Evolutionary conservation across 2,888 invertebrate genomes (phyloP).

Genomic region (Sarcophaga caerulescens): DNA sequence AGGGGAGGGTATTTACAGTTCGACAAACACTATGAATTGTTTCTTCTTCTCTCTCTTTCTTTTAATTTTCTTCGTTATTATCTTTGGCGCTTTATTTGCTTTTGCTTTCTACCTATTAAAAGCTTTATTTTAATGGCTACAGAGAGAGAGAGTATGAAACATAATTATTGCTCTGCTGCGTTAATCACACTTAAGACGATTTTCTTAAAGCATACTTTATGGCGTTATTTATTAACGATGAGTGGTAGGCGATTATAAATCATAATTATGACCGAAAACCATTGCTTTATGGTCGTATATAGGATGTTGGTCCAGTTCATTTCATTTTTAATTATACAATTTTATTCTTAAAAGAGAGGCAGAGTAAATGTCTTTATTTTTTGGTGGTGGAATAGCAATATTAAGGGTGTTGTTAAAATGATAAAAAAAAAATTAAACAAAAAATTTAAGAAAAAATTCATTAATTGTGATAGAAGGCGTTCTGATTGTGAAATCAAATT

Average conservation of each 20-base stretch:
- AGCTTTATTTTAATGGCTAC: neutral
- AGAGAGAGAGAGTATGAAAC: neutral
- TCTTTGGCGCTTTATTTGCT: neutral
- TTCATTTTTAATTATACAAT: neutral
- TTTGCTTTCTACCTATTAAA: slow-evolving; percentile 7
- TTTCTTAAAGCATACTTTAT: slow-evolving; percentile 54
- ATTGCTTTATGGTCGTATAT: neutral
- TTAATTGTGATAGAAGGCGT: no score
- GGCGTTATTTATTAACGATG: slow-evolving; percentile 29
- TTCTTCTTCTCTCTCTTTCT: neutral
- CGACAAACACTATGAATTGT: neutral
- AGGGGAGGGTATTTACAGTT: no score
- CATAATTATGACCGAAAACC: slow-evolving; percentile 14
- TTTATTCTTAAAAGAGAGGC: no score
- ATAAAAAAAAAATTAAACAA: no score
- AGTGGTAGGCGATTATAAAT: slow-evolving; percentile 31
- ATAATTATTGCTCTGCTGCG: neutral
- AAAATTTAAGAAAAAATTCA: no score
- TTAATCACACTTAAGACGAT: slow-evolving; percentile 27
- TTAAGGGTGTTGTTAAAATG: no score
- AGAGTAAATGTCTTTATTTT: neutral
- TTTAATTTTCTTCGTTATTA: neutral
- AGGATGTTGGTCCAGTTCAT: neutral
- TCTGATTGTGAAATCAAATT: no score
- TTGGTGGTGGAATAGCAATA: neutral